These are phyloP conservation scores for Zelleria hepariella DNA, from an alignment of 2,888 invertebrate species.

Conservation along the genomic window DNA sequence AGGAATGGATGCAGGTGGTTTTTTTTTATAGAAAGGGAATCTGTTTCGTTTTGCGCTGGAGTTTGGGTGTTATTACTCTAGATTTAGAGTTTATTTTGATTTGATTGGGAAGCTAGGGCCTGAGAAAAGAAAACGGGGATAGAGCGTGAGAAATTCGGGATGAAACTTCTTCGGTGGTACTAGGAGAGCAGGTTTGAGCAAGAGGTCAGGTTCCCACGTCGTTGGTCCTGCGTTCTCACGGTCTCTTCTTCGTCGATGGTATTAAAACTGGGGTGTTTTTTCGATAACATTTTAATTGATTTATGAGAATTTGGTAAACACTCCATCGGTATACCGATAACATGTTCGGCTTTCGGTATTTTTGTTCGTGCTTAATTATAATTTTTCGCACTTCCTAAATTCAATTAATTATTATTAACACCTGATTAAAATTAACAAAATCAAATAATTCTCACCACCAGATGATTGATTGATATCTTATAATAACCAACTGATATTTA, in stretches of 20 bases:
- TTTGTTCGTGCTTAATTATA: too few species aligned
- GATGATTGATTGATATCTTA: too few species aligned
- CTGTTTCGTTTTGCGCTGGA: background rate
- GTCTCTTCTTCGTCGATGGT: background rate
- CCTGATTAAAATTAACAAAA: too few species aligned
- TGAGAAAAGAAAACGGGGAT: constrained; percentile 42
- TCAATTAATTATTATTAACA: too few species aligned
- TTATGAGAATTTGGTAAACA: background rate
- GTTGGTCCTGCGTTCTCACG: background rate
- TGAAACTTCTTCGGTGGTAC: constrained; percentile 64
- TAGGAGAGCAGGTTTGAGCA: constrained; percentile 39
- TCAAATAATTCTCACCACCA: too few species aligned
- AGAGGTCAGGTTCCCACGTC: constrained; percentile 44
- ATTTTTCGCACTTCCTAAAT: too few species aligned
- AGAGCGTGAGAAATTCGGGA: constrained; percentile 71
- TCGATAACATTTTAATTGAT: background rate
- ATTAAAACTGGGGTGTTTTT: background rate
- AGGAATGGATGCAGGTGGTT: constrained; percentile 10
- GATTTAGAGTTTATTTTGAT: constrained; percentile 19
- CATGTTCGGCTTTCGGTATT: too few species aligned
- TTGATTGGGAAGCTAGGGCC: constrained; percentile 28
- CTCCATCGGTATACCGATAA: too few species aligned
- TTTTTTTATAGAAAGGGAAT: constrained; percentile 19
- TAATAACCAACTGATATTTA: too few species aligned
- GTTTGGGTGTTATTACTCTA: constrained; percentile 15